Percentiles rank a stretch among this genome's conserved stretches.
Conservation (phyloP, 2,113 vertebrate species). For the Oreochromis spilurus region DNA sequence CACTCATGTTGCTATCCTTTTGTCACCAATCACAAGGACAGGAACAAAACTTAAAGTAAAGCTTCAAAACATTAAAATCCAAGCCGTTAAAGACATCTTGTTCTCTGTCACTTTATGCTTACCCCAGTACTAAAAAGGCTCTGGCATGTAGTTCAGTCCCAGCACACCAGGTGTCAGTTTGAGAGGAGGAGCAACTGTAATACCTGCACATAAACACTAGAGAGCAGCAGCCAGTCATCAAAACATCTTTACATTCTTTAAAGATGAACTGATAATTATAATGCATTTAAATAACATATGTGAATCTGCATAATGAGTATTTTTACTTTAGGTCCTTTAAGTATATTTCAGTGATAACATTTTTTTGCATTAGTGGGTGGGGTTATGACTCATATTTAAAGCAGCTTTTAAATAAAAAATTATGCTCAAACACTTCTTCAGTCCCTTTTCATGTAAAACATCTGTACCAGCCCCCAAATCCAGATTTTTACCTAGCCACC, state of each 20-base stretch:
- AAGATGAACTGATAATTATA: no score
- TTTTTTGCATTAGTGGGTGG: background rate
- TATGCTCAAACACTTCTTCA: background rate
- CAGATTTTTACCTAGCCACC: background rate
- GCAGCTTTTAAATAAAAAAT: background rate
- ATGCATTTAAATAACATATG: no score
- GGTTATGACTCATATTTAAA: background rate
- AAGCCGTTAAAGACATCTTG: background rate
- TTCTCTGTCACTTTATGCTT: background rate
- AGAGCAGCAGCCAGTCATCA: background rate
- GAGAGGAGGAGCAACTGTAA: background rate
- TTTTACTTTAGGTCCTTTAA: background rate
- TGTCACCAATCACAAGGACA: background rate
- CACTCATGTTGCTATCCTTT: background rate
- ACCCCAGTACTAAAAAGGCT: background rate
- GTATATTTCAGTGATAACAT: background rate
- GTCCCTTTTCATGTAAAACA: background rate
- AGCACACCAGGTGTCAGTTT: background rate
- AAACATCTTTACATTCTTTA: background rate
- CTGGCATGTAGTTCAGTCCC: background rate
- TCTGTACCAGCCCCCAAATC: background rate
- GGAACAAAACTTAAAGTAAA: background rate
- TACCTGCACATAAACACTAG: slow-evolving; percentile 2
- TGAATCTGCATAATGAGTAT: background rate
- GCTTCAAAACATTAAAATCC: background rate